Evolutionary conservation across 2,888 invertebrate species (phyloP), one percentile per base, ranked within the genome.

Genomic region (Rhagophthalmus giganteus): DNA sequence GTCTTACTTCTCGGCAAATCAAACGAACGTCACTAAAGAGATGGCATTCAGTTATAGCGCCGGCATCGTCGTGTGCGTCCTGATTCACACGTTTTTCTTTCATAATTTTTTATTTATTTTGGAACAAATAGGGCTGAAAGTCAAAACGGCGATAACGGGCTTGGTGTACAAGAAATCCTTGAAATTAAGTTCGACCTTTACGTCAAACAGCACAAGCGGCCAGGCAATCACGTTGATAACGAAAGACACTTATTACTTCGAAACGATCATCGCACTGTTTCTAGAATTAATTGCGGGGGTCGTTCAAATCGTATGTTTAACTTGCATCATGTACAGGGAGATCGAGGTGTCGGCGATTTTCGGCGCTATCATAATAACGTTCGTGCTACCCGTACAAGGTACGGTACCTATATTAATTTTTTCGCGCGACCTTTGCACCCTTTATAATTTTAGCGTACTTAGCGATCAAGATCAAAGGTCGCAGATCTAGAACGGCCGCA

Each of bases 201-300:
- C 92, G 30, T 87, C 88, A 2, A 86, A 91, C 70, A 93, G 91
- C 0, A 87, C 76, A 73, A 90, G 82, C 63, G 94, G 75, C 72
- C 66, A 67, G 53, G 65, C 68, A 30, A 64, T 71, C 1, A 71
- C 69, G 44, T 55, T 69, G 14, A 48, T 94, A 54, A 89, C 92
- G 0, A 93, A 90, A 44, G 94, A 94, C 72, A 90, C 92, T 0
- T 86, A 85, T 58, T 76, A 92, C 47, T 91, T 94, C 72, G 93
- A 94, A 72, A 81, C 87, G 74, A 86, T 86, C 1, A 80, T 85
- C 7, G 76, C 88, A 39, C 89, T 90, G 69, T 70, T 90, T 8
- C 87, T 91, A 68, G 90, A 89, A 67, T 72, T 94, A 3, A 85
- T 91, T 79, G 77, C 90, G 13, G 88, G 88, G 0, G 90, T 91